phyloP scores from a whole-genome alignment of 2,113 vertebrate species.

The Natator depressus region DNA sequence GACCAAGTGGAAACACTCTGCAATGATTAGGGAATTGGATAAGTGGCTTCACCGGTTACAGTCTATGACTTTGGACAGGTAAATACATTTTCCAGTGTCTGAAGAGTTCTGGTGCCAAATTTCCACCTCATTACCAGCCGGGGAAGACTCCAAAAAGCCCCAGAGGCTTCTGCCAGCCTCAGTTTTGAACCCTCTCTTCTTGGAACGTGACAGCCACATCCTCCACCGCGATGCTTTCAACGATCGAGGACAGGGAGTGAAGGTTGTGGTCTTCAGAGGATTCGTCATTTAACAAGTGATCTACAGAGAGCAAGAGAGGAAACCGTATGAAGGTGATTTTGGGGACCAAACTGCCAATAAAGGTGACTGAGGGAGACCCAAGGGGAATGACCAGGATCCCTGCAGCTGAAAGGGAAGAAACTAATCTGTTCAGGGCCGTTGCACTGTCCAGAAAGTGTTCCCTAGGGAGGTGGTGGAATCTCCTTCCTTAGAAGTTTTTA shows the following conservation, averaged over 20 bases:
- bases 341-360: neutral
- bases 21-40: neutral
- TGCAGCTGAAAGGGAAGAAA: neutral
- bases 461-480: no score
- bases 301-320: constrained; percentile 68
- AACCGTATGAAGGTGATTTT: neutral
- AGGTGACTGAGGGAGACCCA: neutral
- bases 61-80: neutral
- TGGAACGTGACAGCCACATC: constrained; percentile 83
- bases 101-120: neutral
- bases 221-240: constrained; percentile 91
- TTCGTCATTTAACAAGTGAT: constrained; percentile 87
- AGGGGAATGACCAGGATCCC: neutral
- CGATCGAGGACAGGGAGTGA: constrained; percentile 92
- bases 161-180: neutral
- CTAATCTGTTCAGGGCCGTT: neutral
- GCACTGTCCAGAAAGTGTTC: neutral
- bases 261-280: constrained; percentile 86
- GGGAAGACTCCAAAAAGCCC: neutral
- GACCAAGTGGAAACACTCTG: fast-evolving
- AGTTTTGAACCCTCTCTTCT: constrained; percentile 78
- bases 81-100: neutral
- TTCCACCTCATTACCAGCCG: neutral
- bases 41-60: neutral
- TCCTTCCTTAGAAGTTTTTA: no score